Base-by-base conservation (phyloP, 1,140 invertebrate species). In the Drosophila paulistorum region DNA sequence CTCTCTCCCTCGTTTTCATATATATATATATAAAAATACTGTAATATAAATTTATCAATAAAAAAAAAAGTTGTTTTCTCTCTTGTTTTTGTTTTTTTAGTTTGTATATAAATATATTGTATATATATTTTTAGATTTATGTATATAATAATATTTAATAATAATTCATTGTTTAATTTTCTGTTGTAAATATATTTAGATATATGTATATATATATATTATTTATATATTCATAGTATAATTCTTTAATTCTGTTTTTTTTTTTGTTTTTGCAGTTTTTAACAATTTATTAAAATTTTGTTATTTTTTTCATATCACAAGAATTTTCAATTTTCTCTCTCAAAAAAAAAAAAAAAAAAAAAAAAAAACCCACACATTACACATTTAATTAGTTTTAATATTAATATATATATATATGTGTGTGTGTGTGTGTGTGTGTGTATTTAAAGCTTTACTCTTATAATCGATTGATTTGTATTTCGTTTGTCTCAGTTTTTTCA, bases 261-360 rank as follows among this genome's bases (percentile, higher is more conserved):
- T 74, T 64, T 42, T 57, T 59, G 20, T 23, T 23, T 23, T 23
- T 23, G 20, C 64, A 78, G 72, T 76, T 76, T 74, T 83, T 74
- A 81, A 77, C 80, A 86, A 82, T 87, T 82, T 87, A 71, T 70
- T 37, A 42, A 66, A 70, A 73, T 87, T 78, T 86, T 79, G 68
- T 79, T 79, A 69, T 71, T 86, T 79, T 70, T 72, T 86, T 71
- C 65, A 87, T 87, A 87, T 87, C 83, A 87, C 83, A 87, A 87
- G 83, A 87, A 87, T 87, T 87, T 87, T 87, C 82, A 87, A 87
- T 87, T 87, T 87, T 87, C 82, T 86, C 82, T 87, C 87, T 87
- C 82, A 86, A 86, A 59, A 79, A 81, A 75, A 81, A 78, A 76
- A 72, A 71, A 57, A 66, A 59, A 60, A 60, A 59, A 41, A 71